Evolutionary conservation across 1,140 invertebrate species (phyloP), one percentile per base, ranked within the genome.

Genomic region (Drosophila teissieri): DNA sequence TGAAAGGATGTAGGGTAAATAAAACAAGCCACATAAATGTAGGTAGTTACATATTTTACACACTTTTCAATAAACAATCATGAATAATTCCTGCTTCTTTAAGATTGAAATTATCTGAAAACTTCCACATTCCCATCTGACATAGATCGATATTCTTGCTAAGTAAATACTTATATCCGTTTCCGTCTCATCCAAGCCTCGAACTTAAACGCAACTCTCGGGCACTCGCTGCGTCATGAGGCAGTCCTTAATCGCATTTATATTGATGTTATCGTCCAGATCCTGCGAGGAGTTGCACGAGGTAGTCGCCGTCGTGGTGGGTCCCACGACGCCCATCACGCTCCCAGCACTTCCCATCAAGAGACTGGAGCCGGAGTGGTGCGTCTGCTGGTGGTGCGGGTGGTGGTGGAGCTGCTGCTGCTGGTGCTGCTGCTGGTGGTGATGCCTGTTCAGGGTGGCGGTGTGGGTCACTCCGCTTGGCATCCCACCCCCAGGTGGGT

Each of bases 211-310:
- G 54, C 91, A 92, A 52, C 91, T 92, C 56, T 92, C 91, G 48
- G 91, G 91, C 56, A 92, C 91, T 48, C 91, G 85, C 53, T 92
- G 91, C 51, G 91, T 92, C 91, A 92, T 92, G 51, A 92, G 84
- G 61, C 91, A 92, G 73, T 92, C 91, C 72, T 92, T 92, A 56
- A 92, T 92, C 34, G 91, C 91, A 78, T 92, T 92, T 55, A 92
- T 92, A 45, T 92, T 92, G 48, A 92, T 92, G 57, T 91, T 91
- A 44, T 92, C 91, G 45, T 92, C 91, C 62, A 92, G 62, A 49
- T 92, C 91, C 73, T 85, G 91, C 12, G 91, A 92, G 48, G 91
- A 91, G 61, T 91, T 91, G 65, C 86, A 91, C 7, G 90, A 91
- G 4, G 91, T 92, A 27, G 91, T 91, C 40, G 90, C 76, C 45